A percentile compares a stretch with the other conserved stretches of the same genome.
phyloP scores from a whole-genome alignment of 2,113 vertebrate species.

The Ochotona curzoniae region DNA sequence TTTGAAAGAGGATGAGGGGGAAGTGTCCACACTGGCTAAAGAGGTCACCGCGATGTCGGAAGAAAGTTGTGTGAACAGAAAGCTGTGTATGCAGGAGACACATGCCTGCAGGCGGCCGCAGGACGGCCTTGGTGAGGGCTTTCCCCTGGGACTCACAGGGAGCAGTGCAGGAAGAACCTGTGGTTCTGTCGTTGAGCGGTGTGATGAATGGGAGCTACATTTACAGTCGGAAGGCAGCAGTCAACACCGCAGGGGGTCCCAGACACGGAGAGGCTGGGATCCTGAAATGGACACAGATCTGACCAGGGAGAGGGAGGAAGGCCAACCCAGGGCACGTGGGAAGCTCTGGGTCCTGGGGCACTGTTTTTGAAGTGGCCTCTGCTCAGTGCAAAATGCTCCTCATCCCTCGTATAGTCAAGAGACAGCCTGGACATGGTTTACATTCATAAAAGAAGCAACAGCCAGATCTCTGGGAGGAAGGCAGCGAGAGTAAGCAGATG shows the following conservation, averaged over 20 bases:
- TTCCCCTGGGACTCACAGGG: too few relatives aligned
- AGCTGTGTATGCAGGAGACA: neutral
- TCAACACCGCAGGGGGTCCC: too few relatives aligned
- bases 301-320: neutral
- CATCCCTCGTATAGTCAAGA: neutral
- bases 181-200: too few relatives aligned
- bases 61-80: neutral
- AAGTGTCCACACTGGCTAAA: neutral
- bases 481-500: neutral
- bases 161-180: too few relatives aligned
- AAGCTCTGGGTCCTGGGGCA: neutral
- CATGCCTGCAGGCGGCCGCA: too few relatives aligned
- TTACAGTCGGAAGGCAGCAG: too few relatives aligned
- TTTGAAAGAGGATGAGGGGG: constrained; percentile 5
- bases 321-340: neutral
- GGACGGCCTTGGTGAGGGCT: too few relatives aligned
- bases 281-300: too few relatives aligned
- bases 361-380: neutral
- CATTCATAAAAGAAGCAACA: neutral
- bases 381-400: neutral
- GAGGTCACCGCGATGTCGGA: neutral
- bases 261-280: too few relatives aligned
- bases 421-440: neutral
- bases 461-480: neutral
- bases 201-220: too few relatives aligned